Evolutionary conservation across 2,113 vertebrate genomes (phyloP).

Genomic region (Amia ocellicauda): DNA sequence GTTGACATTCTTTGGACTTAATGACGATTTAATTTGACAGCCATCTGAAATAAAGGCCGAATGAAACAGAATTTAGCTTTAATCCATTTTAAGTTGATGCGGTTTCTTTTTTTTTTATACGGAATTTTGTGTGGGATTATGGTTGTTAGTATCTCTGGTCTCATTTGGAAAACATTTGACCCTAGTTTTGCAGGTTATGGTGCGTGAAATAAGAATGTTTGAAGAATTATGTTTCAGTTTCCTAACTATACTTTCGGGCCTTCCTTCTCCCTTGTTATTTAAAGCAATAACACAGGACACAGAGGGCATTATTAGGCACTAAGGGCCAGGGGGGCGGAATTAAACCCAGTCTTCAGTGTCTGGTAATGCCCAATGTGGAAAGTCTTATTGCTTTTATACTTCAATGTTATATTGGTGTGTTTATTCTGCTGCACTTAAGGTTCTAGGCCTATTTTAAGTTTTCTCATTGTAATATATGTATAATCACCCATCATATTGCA

Average conservation of each 20-base stretch:
- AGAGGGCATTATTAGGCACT: background rate
- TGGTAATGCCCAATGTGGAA: background rate
- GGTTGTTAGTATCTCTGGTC: too few relatives aligned
- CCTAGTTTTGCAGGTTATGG: too few relatives aligned
- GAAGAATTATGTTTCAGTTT: background rate
- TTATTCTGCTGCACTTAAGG: background rate
- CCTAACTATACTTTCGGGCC: background rate
- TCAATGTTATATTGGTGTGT: background rate
- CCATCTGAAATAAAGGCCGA: too few relatives aligned
- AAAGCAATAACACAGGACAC: background rate
- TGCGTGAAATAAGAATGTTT: too few relatives aligned
- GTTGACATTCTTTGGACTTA: too few relatives aligned
- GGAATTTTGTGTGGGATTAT: too few relatives aligned
- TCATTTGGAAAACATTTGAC: too few relatives aligned
- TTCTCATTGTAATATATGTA: background rate
- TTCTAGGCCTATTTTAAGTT: background rate
- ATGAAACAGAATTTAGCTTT: too few relatives aligned
- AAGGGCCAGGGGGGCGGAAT: background rate
- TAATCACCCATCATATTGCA: background rate
- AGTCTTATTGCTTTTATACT: slow-evolving; percentile 11
- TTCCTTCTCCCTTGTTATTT: background rate
- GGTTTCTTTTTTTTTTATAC: too few relatives aligned
- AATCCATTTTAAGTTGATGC: too few relatives aligned
- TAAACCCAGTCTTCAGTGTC: background rate
- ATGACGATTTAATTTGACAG: too few relatives aligned